Conservation (phyloP, 2,888 invertebrate genomes). For the Epirrhoe tristata region DNA sequence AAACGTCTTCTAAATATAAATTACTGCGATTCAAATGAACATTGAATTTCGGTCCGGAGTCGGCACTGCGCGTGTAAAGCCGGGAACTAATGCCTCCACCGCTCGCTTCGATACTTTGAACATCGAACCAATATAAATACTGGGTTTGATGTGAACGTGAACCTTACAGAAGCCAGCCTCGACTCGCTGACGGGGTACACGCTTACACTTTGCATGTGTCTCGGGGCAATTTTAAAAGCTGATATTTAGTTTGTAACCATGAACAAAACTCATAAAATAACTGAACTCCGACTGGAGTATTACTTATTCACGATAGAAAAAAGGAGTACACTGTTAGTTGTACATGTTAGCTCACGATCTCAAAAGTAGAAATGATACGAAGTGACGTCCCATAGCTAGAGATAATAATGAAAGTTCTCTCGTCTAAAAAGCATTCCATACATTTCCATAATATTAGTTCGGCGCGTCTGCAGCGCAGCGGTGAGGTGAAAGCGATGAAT, state of each 20-base stretch:
- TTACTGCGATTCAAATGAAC: conserved; percentile 25
- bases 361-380: neutral
- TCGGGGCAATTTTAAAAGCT: neutral
- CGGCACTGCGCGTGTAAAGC: neutral
- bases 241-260: neutral
- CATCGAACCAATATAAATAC: neutral
- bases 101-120: neutral
- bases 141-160: neutral
- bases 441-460: conserved; percentile 32
- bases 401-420: conserved; percentile 3
- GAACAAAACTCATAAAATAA: neutral
- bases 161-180: neutral
- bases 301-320: neutral
- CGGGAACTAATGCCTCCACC: neutral
- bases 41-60: conserved; percentile 15
- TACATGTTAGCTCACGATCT: neutral
- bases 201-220: neutral
- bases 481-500: conserved; percentile 31
- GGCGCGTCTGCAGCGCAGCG: neutral
- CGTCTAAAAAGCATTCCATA: conserved; percentile 28
- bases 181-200: neutral
- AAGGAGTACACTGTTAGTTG: no score
- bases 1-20: conserved; percentile 20
- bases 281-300: no score
- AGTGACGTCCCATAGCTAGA: neutral